A percentile compares a stretch with the other conserved stretches of the same genome.
phyloP scores from a whole-genome alignment of 2,797 vertebrate genomes.

The Ceryle rudis region DNA sequence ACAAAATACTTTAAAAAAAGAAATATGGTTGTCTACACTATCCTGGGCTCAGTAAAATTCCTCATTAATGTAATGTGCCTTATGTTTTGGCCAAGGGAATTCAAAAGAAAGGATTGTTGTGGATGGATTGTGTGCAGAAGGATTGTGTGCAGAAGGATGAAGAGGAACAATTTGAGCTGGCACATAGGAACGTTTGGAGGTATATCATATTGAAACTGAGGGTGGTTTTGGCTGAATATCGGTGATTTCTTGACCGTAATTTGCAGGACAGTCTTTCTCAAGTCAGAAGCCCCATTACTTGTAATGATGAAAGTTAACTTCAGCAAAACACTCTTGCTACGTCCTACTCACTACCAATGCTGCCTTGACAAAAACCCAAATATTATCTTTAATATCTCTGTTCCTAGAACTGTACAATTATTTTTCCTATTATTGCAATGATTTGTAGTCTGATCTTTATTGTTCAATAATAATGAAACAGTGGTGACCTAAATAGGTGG shows the following conservation, averaged over 20 bases:
- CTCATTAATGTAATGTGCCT: no score
- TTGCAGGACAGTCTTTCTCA: background rate
- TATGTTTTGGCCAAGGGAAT: constrained; percentile 13
- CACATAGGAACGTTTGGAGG: background rate
- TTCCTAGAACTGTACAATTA: background rate
- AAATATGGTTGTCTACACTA: no score
- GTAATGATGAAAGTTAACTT: background rate
- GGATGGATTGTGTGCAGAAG: background rate
- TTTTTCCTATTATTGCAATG: background rate
- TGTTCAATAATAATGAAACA: background rate
- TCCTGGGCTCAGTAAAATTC: no score
- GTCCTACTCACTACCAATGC: background rate
- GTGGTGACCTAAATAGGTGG: background rate
- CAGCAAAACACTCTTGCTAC: background rate
- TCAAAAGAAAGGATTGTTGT: background rate
- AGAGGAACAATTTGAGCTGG: background rate
- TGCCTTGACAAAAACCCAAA: background rate
- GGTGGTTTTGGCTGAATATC: background rate
- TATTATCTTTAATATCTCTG: background rate
- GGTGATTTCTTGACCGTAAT: background rate
- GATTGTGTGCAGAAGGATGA: background rate
- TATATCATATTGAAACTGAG: background rate
- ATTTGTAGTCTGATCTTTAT: background rate
- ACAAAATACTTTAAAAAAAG: no score
- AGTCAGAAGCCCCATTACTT: background rate